Conservation (phyloP, 2,888 invertebrate species). For the Mesorhabditis sp. region DNA sequence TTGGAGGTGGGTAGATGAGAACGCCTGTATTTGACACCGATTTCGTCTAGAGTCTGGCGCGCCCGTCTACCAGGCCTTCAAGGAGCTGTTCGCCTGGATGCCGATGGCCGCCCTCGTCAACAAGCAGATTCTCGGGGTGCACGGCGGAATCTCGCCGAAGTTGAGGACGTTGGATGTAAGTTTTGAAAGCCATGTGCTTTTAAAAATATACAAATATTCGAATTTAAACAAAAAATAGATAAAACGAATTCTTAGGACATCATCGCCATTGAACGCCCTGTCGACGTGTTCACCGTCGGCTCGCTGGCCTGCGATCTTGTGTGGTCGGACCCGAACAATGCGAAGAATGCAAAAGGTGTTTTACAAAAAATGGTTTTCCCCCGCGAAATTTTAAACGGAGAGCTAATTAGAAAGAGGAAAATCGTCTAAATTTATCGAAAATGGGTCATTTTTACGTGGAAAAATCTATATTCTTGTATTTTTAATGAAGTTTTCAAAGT, state of each 20-base stretch:
- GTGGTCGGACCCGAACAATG: conserved; percentile 23
- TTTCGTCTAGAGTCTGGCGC: conserved; percentile 8
- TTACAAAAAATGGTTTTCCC: neutral
- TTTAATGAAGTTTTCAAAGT: no score
- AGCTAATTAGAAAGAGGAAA: no score
- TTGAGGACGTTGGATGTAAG: conserved; percentile 16
- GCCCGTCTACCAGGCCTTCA: conserved; percentile 27
- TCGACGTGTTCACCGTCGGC: conserved; percentile 33
- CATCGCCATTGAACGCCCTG: conserved; percentile 27
- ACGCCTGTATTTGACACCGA: neutral
- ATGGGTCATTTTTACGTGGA: no score
- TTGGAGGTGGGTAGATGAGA: neutral
- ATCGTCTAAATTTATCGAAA: no score
- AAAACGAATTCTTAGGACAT: conserved; percentile 19
- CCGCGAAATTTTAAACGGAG: no score
- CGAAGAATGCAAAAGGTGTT: neutral
- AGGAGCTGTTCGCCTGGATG: conserved; percentile 27
- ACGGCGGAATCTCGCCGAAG: conserved; percentile 37
- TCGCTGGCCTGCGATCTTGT: conserved; percentile 36
- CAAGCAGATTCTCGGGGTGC: conserved; percentile 32
- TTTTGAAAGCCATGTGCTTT: neutral
- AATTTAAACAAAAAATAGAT: neutral
- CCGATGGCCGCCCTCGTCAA: conserved; percentile 32
- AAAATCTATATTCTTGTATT: no score
- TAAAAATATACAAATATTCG: neutral